Evolutionary conservation across 2,888 invertebrate species (phyloP).

Genomic region (Cheiracanthium punctorium): DNA sequence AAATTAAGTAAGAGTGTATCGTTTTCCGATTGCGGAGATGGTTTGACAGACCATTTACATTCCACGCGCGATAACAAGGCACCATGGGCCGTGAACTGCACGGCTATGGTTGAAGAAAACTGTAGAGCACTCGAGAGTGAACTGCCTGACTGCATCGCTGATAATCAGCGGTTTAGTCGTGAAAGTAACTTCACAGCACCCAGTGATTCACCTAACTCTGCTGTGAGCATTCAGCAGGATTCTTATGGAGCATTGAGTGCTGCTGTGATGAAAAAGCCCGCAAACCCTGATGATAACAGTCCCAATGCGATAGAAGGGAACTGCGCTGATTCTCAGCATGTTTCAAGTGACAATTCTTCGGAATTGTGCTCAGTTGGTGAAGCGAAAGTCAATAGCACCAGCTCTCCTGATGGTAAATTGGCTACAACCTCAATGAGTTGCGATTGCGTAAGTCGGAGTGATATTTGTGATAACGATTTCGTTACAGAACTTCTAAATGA

Average conservation of each 20-base stretch:
- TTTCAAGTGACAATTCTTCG: background rate
- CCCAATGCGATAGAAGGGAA: background rate
- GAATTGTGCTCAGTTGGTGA: background rate
- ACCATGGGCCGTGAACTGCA: background rate
- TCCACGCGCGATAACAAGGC: conserved; percentile 1
- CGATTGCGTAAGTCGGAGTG: background rate
- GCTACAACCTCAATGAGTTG: background rate
- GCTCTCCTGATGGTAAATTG: background rate
- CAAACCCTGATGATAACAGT: background rate
- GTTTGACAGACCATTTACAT: background rate
- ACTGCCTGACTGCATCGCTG: background rate
- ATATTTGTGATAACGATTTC: background rate
- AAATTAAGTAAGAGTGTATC: conserved; percentile 56
- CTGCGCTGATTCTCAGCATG: background rate
- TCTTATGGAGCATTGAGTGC: background rate
- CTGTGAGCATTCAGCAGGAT: background rate
- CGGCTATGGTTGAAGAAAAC: conserved; percentile 1
- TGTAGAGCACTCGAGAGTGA: background rate
- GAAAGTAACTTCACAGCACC: background rate
- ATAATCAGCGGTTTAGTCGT: background rate
- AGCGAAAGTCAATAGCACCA: background rate
- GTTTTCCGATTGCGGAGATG: conserved; percentile 21
- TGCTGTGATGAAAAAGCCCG: background rate
- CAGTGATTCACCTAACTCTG: background rate
- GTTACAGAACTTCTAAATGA: background rate